Base-by-base conservation (phyloP, 1,140 invertebrate genomes). In the Phymorhynchus buccinoides region DNA sequence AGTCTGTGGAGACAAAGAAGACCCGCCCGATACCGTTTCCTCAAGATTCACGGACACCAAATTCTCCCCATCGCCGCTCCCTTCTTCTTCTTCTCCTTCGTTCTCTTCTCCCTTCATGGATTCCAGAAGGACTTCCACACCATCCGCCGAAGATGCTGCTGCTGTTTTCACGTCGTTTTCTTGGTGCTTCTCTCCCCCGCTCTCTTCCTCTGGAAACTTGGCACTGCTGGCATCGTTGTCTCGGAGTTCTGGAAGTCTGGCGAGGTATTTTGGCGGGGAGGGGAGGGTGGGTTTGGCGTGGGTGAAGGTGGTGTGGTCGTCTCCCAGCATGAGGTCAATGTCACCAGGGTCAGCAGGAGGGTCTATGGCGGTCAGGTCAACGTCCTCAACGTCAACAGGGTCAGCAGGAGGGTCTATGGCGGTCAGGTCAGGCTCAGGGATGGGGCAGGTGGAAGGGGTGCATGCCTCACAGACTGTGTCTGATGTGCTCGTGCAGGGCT, bases 391-490 rank as follows among this genome's bases (percentile, higher is more conserved):
- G 14, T 32, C 30, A 14, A 35, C 37, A 32, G 37, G 16, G 71
- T 73, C 12, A 35, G 71, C 12, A 32, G 56, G 6, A 27, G 12
- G 56, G 56, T 62, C 7, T 32, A 71, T 71, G 68, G 32, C 68
- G 3, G 37, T 37, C 37, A 39, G 37, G 37, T 41, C 37, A 1
- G 32, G 14, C 9, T 52, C 42, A 18, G 3, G 18, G 12, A 27
- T 44, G 27, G 41, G 41, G 44, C 77, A 79, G 16, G 77, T 22
- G 22, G 77, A 32, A 14, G 44, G 41, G 42, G 77, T 27, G 44
- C 77, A 79, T 27, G 77, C 41, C 3, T 79, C 42, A 32, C 77
- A 79, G 9, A 79, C 77, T 9, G 77, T 79, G 44, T 79, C 77
- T n/a, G 77, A 52, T 41, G 35, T 79, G 7, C 27, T n/a, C 42